phyloP scores from a whole-genome alignment of 2,888 invertebrate species.

The Drosophila niveifrons region DNA sequence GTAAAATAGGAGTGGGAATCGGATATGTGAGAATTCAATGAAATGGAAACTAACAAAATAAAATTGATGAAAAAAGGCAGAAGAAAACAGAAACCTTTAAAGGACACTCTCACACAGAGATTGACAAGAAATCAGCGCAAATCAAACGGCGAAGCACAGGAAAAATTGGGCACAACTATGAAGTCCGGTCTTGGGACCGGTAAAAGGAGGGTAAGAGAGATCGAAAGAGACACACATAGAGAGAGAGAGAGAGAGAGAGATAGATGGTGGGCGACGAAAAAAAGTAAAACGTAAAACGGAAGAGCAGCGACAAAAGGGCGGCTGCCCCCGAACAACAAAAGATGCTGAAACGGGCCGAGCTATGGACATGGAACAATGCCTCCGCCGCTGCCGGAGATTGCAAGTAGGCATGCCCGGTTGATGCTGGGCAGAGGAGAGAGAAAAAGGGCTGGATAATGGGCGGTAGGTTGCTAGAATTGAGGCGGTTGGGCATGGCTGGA shows the following conservation, averaged over 20 bases:
- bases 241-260: conserved; percentile 3
- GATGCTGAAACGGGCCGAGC: conserved; percentile 69
- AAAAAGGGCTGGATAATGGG: background rate
- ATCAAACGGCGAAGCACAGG: conserved; percentile 70
- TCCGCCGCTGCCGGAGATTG: conserved; percentile 69
- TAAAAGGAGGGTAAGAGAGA: conserved; percentile 9
- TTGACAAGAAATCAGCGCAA: conserved; percentile 75
- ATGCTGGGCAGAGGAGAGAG: background rate
- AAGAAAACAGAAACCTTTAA: conserved; percentile 62
- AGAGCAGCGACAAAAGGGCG: conserved; percentile 64
- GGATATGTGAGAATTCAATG: conserved; percentile 81
- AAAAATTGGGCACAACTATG: conserved; percentile 69
- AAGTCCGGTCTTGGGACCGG: conserved; percentile 51
- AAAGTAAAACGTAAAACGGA: conserved; percentile 53
- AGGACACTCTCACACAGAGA: conserved; percentile 52
- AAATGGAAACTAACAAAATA: conserved; percentile 82
- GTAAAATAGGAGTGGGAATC: conserved; percentile 65
- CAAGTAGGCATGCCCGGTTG: conserved; percentile 40
- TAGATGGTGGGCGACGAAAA: background rate
- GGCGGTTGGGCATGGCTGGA: conserved; percentile 46
- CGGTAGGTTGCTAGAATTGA: background rate
- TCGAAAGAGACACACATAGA: background rate
- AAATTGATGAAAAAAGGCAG: conserved; percentile 64
- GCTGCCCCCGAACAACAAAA: conserved; percentile 69
- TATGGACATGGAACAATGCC: conserved; percentile 72